Conservation (phyloP, 2,888 invertebrate genomes). For the Mystacides longicornis region DNA sequence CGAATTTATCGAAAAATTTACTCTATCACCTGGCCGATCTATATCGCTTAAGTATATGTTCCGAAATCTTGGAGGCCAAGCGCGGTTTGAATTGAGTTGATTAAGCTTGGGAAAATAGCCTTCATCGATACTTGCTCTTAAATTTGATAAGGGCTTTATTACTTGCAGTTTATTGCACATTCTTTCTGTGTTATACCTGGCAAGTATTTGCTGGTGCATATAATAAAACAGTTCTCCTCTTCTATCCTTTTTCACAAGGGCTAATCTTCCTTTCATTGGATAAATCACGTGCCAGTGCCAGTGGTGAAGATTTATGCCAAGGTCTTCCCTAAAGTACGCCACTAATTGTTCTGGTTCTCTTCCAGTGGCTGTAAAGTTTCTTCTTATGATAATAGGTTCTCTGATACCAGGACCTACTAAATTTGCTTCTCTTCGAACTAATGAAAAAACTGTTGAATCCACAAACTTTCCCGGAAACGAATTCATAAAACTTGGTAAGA, state of each 20-base stretch:
- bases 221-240: conserved; percentile 60
- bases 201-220: conserved; percentile 58
- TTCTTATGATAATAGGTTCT: conserved; percentile 62
- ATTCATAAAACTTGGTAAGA: conserved; percentile 66
- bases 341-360: conserved; percentile 70
- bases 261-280: conserved; percentile 54
- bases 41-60: conserved; percentile 51
- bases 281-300: conserved; percentile 91
- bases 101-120: conserved; percentile 64
- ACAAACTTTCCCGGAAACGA: conserved; percentile 78
- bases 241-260: conserved; percentile 51
- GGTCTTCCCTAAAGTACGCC: conserved; percentile 79
- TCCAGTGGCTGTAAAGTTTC: conserved; percentile 67
- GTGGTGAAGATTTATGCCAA: conserved; percentile 80
- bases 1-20: conserved; percentile 59
- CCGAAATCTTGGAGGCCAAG: conserved; percentile 55
- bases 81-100: conserved; percentile 54
- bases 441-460: conserved; percentile 61
- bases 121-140: conserved; percentile 20
- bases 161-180: conserved; percentile 15
- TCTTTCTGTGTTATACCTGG: conserved; percentile 36
- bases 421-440: conserved; percentile 61
- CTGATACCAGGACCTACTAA: conserved; percentile 54
- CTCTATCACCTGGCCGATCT: conserved; percentile 58
- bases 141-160: conserved; percentile 12